phyloP scores from a whole-genome alignment of 2,888 invertebrate species.

The Watsonalla cultraria region DNA sequence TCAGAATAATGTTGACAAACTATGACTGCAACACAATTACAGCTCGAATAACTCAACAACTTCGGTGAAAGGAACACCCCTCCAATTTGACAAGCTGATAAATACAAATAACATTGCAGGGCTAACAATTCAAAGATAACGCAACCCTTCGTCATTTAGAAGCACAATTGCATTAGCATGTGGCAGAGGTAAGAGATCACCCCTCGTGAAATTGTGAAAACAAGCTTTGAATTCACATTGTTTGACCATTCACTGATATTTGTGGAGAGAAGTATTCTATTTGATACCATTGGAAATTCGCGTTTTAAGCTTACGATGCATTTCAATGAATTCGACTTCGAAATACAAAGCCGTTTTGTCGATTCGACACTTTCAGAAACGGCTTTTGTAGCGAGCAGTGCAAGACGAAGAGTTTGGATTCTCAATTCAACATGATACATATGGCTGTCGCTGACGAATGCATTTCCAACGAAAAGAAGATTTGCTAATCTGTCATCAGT shows the following conservation, averaged over 20 bases:
- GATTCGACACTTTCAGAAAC: not conserved
- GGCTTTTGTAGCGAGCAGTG: not conserved
- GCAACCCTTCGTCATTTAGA: constrained; percentile 41
- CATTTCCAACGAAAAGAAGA: constrained; percentile 13
- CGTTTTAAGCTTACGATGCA: constrained; percentile 5
- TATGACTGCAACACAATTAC: too few relatives aligned
- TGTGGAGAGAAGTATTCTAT: constrained; percentile 50
- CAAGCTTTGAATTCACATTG: constrained; percentile 63
- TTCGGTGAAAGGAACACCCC: constrained; percentile 13
- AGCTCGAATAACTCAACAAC: not conserved
- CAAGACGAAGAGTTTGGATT: not conserved
- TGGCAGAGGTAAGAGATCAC: constrained; percentile 47
- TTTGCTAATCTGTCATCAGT: constrained; percentile 36
- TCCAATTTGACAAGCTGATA: constrained; percentile 31
- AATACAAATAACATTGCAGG: constrained; percentile 34
- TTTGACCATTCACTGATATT: constrained; percentile 58
- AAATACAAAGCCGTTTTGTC: not conserved
- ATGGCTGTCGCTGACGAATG: constrained; percentile 12
- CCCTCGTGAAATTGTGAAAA: constrained; percentile 52
- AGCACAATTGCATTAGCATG: constrained; percentile 56
- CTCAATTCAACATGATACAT: constrained; percentile 8
- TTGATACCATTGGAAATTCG: constrained; percentile 28
- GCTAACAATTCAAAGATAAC: constrained; percentile 28
- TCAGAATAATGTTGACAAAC: constrained; percentile 7
- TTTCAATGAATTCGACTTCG: not conserved